Evolutionary conservation across 2,888 invertebrate genomes (phyloP), one percentile per base, ranked within the genome.

Genomic region (Ferdinandea cuprea): DNA sequence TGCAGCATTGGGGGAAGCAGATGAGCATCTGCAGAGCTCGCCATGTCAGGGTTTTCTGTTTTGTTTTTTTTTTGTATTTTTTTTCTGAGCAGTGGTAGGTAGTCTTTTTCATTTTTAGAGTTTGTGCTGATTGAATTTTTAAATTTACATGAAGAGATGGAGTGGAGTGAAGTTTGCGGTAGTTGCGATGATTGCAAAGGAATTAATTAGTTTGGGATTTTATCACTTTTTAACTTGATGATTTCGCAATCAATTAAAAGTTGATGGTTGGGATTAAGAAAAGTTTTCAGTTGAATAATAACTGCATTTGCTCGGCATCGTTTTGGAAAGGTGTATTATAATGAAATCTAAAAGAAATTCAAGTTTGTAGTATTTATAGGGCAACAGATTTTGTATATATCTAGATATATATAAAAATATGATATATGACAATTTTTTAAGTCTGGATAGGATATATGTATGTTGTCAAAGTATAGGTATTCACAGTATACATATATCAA

Each of bases 131-230:
- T 83, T 83, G 83, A 83, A 78, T 83, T 83, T 83, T 83, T 42
- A 83, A 83, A 83, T 83, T 83, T 83, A 78, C 83, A 83, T 83
- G 83, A 73, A 83, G 72, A 46, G 74, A 50, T 37, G 52, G 50
- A 66, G 48, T 61, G 56, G 15, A 63, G 68, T 28, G 42, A 66
- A 69, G 81, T 77, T 78, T 83, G 83, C 56, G 83, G 83, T 68
- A 83, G 83, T 83, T 78, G 78, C 83, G 83, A 78, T 83, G 78
- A 83, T 83, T 83, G 83, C 83, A 83, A 78, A 73, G 83, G 78
- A 78, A 83, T 83, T 83, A 83, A 83, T 83, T 83, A 83, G 72
- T 78, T 83, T 83, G 83, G 66, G 83, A 83, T 78, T 83, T 78
- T 73, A 73, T 83, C 56, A 83, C 78, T 83, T 83, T 78, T 83